Base-by-base conservation (phyloP, 2,888 invertebrate species). In the Mythimna lalbum region DNA sequence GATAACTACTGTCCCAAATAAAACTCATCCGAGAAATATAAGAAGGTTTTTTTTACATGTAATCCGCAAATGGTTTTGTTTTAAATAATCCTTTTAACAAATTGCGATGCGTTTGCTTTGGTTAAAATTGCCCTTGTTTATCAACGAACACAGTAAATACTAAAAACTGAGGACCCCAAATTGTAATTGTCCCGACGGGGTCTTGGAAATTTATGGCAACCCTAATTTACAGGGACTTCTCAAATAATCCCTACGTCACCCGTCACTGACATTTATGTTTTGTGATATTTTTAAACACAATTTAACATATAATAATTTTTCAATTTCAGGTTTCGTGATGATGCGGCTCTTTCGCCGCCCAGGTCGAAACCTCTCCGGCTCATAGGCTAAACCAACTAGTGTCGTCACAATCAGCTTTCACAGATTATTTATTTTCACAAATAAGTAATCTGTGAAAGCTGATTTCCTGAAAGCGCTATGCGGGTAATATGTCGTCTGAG, bases 171-270 rank as follows among this genome's bases (percentile, higher is more conserved):
- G n/a, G n/a, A n/a, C n/a, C n/a, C n/a, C n/a, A n/a, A n/a, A n/a
- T n/a, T n/a, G n/a, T n/a, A n/a, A n/a, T n/a, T n/a, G n/a, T n/a
- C n/a, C n/a, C n/a, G n/a, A n/a, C n/a, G n/a, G n/a, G n/a, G n/a
- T n/a, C n/a, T n/a, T n/a, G n/a, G n/a, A n/a, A n/a, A n/a, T n/a
- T n/a, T n/a, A n/a, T n/a, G n/a, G n/a, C n/a, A n/a, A n/a, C n/a
- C n/a, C n/a, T n/a, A n/a, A n/a, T n/a, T 97, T 98, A 98, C 96
- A 98, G 96, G 92, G 98, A 97, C 96, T 98, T 98, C 96, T 99
- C 99, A 94, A 39, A 39, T 39, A 53, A 53, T 53, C 23, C 52
- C 7, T 53, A 27, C 9, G 1, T 21, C 14, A 9, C 12, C 27
- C 2, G 39, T 36, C 43, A 47, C 19, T 47, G 19, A 53, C 52